A percentile compares a stretch with the other conserved stretches of the same genome.
These are phyloP conservation scores for Brenthis daphne DNA, from an alignment of 2,888 invertebrate species.

Conservation along the genomic window DNA sequence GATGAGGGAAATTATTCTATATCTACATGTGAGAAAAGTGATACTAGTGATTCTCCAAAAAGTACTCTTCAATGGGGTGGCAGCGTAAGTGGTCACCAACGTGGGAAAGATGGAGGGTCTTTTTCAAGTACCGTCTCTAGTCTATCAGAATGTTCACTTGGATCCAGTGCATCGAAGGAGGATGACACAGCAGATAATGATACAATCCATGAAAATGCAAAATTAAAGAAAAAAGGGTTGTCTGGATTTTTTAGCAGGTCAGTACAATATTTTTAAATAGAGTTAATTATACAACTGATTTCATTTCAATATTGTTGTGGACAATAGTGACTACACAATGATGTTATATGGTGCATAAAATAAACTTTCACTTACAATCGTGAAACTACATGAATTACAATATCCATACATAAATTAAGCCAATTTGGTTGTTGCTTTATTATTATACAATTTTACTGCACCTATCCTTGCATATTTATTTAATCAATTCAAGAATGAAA, in stretches of 20 bases:
- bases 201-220: slow-evolving; percentile 64
- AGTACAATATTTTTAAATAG: slow-evolving; percentile 42
- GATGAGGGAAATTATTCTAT: slow-evolving; percentile 78
- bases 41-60: slow-evolving; percentile 78
- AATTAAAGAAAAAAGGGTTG: slow-evolving; percentile 83
- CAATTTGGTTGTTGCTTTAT: background rate
- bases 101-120: slow-evolving; percentile 83
- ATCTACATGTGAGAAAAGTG: slow-evolving; percentile 78
- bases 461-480: background rate
- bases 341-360: slow-evolving; percentile 11
- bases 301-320: background rate
- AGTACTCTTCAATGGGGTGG: slow-evolving; percentile 78
- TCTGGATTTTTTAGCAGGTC: slow-evolving; percentile 85
- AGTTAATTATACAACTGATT: background rate
- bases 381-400: slow-evolving; percentile 8
- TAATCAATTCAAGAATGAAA: too few relatives aligned
- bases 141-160: slow-evolving; percentile 86
- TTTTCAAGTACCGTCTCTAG: slow-evolving; percentile 87
- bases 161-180: slow-evolving; percentile 81
- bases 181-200: slow-evolving; percentile 63
- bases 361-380: slow-evolving; percentile 19
- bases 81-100: slow-evolving; percentile 74
- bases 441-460: background rate
- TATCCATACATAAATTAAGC: slow-evolving; percentile 17
- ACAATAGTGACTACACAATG: slow-evolving; percentile 1